phyloP scores from a whole-genome alignment of 1,140 invertebrate species.

The Halictus rubicundus region DNA sequence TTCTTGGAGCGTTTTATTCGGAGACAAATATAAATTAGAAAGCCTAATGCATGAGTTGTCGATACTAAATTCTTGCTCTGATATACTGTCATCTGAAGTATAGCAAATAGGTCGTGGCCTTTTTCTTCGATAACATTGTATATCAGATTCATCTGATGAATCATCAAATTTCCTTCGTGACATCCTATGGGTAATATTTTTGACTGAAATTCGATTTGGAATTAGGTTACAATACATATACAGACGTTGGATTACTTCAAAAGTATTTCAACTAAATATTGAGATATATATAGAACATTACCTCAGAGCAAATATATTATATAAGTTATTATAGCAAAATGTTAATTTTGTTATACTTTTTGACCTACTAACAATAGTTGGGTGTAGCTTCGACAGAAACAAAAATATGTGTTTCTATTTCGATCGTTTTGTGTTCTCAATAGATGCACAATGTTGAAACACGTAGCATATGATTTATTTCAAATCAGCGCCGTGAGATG shows the following conservation, averaged over 20 bases:
- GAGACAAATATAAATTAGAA: constrained; percentile 30
- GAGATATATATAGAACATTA: too few relatives aligned
- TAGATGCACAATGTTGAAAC: constrained; percentile 6
- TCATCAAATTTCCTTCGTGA: constrained; percentile 19
- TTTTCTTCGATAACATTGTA: constrained; percentile 23
- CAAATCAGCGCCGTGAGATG: too few relatives aligned
- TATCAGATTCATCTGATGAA: constrained; percentile 20
- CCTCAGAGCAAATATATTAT: background rate
- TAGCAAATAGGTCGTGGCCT: constrained; percentile 15
- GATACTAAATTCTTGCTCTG: constrained; percentile 21
- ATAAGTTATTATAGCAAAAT: constrained; percentile 17
- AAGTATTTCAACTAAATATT: constrained; percentile 8
- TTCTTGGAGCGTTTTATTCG: constrained; percentile 24
- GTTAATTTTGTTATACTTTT: constrained; percentile 17
- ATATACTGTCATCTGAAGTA: constrained; percentile 27
- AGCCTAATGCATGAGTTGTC: constrained; percentile 22
- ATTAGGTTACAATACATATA: constrained; percentile 18
- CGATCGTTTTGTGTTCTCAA: constrained; percentile 19
- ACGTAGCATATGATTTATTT: constrained; percentile 20
- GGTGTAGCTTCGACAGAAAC: too few relatives aligned
- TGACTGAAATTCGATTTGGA: too few relatives aligned
- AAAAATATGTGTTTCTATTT: too few relatives aligned
- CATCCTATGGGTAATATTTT: constrained; percentile 20
- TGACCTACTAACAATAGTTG: constrained; percentile 15
- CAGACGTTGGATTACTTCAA: constrained; percentile 10